Evolutionary conservation across 1,140 invertebrate species (phyloP), one percentile per base, ranked within the genome.

Genomic region (Heliothis virescens): DNA sequence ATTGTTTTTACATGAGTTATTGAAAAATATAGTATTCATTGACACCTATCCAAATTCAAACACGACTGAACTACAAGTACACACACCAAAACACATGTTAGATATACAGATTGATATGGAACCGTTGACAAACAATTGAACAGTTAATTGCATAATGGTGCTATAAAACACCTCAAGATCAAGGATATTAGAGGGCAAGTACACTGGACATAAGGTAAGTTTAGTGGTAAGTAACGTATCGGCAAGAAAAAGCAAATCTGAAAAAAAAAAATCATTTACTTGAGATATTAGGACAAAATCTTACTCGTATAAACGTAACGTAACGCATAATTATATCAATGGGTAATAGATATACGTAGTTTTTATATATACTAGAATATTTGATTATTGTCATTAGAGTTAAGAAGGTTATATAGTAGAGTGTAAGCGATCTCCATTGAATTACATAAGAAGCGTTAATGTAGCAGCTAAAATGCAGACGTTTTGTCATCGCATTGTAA

Each of bases 201-300:
- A 67, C 16, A 63, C 15, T 67, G 63, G 47, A 67, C 12, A 5
- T 13, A 67, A 67, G 63, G 63, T 67, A 16, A 67, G 63, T 67
- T 41, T 3, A 67, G 18, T n/a, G 63, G 63, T 67, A 50, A 67
- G 63, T 67, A 48, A 29, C 21, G 21, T 13, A 29, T 60, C 21
- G 21, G 55, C 55, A 57, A 18, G 18, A 3, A 53, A 53, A n/a
- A 53, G 21, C 9, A 41, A 52, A 15, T 10, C 12, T 52, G 50
- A 52, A 52, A 12, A 52, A 52, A 52, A 3, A 12, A 2, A 50
- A 10, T 34, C 34, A 34, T 41, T 41, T 41, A 7, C 34, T 7
- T 7, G 5, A 34, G 34, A 34, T 4, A 41, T 41, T 5, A 41
- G 34, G 34, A 41, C 9, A 9, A 9, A 7, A 41, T 41, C 5